Conservation (phyloP, 2,797 vertebrate species). For the Sebastes glaucus region DNA sequence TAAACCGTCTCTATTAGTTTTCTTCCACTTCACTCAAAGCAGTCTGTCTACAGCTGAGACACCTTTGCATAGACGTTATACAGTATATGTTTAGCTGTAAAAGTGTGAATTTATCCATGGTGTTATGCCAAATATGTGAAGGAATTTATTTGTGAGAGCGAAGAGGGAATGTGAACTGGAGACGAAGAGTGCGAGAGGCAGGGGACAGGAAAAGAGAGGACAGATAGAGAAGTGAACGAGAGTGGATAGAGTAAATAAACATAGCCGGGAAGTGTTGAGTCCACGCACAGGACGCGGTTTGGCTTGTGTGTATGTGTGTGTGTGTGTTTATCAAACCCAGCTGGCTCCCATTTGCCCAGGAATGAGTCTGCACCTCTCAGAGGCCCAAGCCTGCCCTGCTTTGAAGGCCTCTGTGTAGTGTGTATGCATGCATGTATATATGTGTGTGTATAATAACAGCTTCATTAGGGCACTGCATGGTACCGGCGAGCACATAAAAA, state of each 20-base stretch:
- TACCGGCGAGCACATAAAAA: slow-evolving; percentile 65
- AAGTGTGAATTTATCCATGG: slow-evolving; percentile 12
- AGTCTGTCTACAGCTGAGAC: neutral
- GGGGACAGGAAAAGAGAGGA: slow-evolving; percentile 65
- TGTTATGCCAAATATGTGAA: slow-evolving; percentile 47
- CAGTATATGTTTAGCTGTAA: neutral
- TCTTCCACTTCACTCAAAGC: neutral
- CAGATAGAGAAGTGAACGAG: slow-evolving; percentile 75
- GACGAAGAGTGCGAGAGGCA: slow-evolving; percentile 25
- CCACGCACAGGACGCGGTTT: slow-evolving; percentile 78
- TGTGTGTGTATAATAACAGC: slow-evolving; percentile 53
- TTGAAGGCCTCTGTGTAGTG: slow-evolving; percentile 74
- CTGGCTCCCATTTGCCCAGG: slow-evolving; percentile 83
- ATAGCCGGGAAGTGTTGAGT: slow-evolving; percentile 78
- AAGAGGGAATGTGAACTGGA: slow-evolving; percentile 38
- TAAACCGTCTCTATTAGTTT: neutral
- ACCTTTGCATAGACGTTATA: neutral
- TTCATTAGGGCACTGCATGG: slow-evolving; percentile 64
- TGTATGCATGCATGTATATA: slow-evolving; percentile 10
- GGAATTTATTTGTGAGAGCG: slow-evolving; percentile 36
- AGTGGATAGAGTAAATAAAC: slow-evolving; percentile 78
- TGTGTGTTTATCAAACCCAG: slow-evolving; percentile 77
- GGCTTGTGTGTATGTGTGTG: slow-evolving; percentile 50
- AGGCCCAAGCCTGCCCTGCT: slow-evolving; percentile 72
- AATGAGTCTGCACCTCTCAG: slow-evolving; percentile 82